Evolutionary conservation across 2,888 invertebrate genomes (phyloP), one percentile per base, ranked within the genome.

Genomic region (Microdon myrmicae): DNA sequence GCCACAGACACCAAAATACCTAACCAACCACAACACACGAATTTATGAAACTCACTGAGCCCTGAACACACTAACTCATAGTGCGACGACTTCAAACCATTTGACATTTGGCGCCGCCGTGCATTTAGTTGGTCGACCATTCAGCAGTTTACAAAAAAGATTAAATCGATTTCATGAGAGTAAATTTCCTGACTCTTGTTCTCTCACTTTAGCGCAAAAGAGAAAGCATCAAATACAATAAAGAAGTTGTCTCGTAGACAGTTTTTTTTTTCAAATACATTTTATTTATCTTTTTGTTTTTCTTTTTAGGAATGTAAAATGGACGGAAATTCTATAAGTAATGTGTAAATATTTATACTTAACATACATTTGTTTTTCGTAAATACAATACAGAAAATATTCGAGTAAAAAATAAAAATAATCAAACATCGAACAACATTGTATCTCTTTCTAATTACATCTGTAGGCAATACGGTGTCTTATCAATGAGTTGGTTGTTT

Each of bases 281-380:
- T 51, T 31, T 49, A 58, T 51, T 64, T 51, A n/a, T 49, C 49
- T 41, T 58, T 61, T 56, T 43, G 48, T 25, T 10, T n/a, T n/a
- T n/a, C n/a, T n/a, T n/a, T n/a, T 44, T 48, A 43, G 13, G 7
- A 55, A 55, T 34, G 17, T 48, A 44, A 48, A 56, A 49, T 64
- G 45, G 64, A 58, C 58, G 51, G 64, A 55, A n/a, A 51, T 31
- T 38, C 19, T 34, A 19, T 13, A 44, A 22, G 26, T 41, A 22
- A 56, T 31, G 44, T 19, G 26, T 37, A 39, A 25, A 17, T 34
- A 5, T 45, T 6, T 37, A 26, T 26, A n/a, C 58, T 53, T 58
- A 64, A 39, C 29, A 37, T 64, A 58, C 7, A 47, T 32, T 51
- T 41, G 14, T 22, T 55, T 39, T 10, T 28, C n/a, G 14, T 22